phyloP scores from a whole-genome alignment of 2,888 invertebrate genomes.

The Eulithis prunata region DNA sequence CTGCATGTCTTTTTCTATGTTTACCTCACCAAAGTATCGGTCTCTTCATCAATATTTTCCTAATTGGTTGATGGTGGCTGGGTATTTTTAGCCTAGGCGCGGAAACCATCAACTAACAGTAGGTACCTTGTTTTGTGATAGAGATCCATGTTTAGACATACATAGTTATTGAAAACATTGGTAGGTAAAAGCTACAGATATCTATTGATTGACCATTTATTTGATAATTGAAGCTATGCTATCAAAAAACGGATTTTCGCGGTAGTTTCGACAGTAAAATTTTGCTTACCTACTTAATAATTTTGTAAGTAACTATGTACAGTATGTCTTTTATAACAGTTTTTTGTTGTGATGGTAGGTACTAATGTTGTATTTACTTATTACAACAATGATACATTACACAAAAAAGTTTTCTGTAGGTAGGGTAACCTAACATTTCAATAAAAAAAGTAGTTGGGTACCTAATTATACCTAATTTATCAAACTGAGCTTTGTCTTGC shows the following conservation, averaged over 20 bases:
- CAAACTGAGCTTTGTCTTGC: no score
- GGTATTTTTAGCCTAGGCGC: slow-evolving; percentile 75
- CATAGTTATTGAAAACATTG: slow-evolving; percentile 16
- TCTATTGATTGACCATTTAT: no score
- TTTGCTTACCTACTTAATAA: neutral
- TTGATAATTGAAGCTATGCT: slow-evolving; percentile 7
- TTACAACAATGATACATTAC: no score
- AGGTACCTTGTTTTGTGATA: slow-evolving; percentile 22
- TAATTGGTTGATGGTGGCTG: slow-evolving; percentile 54
- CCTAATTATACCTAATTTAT: no score
- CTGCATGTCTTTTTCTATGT: slow-evolving; percentile 36
- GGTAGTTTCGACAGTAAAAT: slow-evolving; percentile 11
- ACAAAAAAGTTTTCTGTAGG: no score
- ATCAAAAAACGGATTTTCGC: slow-evolving; percentile 8
- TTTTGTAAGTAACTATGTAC: neutral
- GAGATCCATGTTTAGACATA: slow-evolving; percentile 11
- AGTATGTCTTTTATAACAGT: no score
- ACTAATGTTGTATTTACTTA: no score
- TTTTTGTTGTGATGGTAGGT: no score
- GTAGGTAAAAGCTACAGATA: neutral
- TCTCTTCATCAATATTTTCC: slow-evolving; percentile 54
- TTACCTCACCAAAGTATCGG: slow-evolving; percentile 65
- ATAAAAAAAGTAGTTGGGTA: no score
- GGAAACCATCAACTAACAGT: slow-evolving; percentile 60
- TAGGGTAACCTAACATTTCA: no score